Conservation (phyloP, 2,797 vertebrate species). For the Typhlichthys eigenmanni region DNA sequence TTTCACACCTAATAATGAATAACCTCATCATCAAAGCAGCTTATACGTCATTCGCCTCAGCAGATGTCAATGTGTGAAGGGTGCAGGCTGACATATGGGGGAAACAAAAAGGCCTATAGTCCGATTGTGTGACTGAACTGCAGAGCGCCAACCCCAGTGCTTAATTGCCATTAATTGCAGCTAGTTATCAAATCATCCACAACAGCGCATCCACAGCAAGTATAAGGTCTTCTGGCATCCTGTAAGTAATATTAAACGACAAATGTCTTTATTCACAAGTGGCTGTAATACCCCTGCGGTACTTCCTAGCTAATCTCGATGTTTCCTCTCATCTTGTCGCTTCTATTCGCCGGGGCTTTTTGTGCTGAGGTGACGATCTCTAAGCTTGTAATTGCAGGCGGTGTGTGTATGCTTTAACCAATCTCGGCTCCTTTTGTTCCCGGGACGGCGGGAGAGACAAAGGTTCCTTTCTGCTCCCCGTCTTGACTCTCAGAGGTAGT, state of each 20-base stretch:
- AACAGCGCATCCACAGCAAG: constrained; percentile 62
- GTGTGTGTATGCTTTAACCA: constrained; percentile 57
- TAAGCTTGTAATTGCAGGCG: constrained; percentile 79
- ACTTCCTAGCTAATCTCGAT: constrained; percentile 67
- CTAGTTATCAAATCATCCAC: constrained; percentile 69
- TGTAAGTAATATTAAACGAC: constrained; percentile 74
- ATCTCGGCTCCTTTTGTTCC: constrained; percentile 65
- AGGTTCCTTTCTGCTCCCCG: constrained; percentile 54
- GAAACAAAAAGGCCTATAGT: constrained; percentile 69
- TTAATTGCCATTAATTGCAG: constrained; percentile 74
- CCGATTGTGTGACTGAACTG: constrained; percentile 64
- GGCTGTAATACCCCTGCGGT: constrained; percentile 41
- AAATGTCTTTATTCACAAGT: constrained; percentile 61
- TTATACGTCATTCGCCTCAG: constrained; percentile 42
- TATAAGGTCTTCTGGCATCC: constrained; percentile 66
- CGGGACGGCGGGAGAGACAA: constrained; percentile 61
- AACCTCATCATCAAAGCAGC: neutral
- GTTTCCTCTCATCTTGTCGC: constrained; percentile 59
- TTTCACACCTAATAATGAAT: neutral
- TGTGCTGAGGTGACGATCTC: constrained; percentile 50
- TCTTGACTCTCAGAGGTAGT: constrained; percentile 65
- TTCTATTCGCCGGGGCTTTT: constrained; percentile 34
- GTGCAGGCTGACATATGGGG: constrained; percentile 45
- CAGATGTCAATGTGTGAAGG: constrained; percentile 46
- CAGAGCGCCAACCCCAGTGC: constrained; percentile 57